Evolutionary conservation across 2,888 invertebrate genomes (phyloP), one percentile per base, ranked within the genome.

Genomic region (Embidobia sp.): DNA sequence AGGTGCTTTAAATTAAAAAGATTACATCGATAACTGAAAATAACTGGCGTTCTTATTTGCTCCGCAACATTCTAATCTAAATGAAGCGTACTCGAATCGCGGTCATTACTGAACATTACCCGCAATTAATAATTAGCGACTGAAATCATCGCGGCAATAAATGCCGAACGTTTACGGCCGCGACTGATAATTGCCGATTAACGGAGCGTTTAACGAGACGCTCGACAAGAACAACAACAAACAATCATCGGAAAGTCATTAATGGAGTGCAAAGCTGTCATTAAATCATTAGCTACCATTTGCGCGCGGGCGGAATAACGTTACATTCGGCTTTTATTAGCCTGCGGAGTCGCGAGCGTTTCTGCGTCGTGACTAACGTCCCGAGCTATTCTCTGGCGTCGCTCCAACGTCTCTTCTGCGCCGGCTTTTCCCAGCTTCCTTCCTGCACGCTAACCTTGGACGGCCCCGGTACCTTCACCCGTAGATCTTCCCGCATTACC

Each of bases 311-410:
- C 51, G 73, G 70, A 75, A 79, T 79, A 73, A 64, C 19, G 57
- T 77, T 74, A 75, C 75, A 35, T 46, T 26, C 46, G 57, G 66
- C 73, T 73, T 77, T 78, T 79, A 75, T 78, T 72, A 78, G 72
- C 63, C 35, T 15, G 11, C 35, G 35, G 35, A 11, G 35, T 35
- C 31, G n/a, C 31, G 31, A 1, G 27, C n/a, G 31, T 31, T 35
- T 35, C 35, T 15, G 13, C 42, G 42, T 67, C 77, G 80, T 81
- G 81, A 81, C 81, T 81, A 81, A 80, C 78, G 79, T 83, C 79
- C 80, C 77, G 79, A 75, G 77, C 77, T 69, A 74, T 81, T 78
- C 69, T 77, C 78, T 83, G 83, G 83, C 81, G 64, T 66, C 37
- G 37, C 37, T 81, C 83, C 82, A 82, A 75, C 69, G 77, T 64